Evolutionary conservation across 2,888 invertebrate species (phyloP).

Genomic region (Cecidostiba fungosa): DNA sequence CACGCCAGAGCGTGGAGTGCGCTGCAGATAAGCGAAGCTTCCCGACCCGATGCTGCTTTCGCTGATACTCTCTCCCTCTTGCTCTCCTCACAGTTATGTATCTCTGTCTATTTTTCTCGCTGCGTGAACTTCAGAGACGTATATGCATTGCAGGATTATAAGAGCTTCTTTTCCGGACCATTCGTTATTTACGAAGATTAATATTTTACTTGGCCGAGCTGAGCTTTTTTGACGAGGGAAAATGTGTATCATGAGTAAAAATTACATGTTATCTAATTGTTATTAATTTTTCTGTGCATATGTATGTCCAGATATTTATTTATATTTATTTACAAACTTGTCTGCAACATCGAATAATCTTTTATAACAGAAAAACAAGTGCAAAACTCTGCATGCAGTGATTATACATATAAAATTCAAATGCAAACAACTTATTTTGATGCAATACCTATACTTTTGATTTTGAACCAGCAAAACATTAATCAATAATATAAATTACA

Average conservation of each 20-base stretch:
- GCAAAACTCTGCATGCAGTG: too few relatives aligned
- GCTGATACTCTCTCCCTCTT: constrained; percentile 32
- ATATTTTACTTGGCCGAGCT: neutral
- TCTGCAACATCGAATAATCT: too few relatives aligned
- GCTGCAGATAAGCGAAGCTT: constrained; percentile 64
- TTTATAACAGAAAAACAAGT: too few relatives aligned
- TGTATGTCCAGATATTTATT: too few relatives aligned
- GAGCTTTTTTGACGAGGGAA: neutral
- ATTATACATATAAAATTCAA: too few relatives aligned
- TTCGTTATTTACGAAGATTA: constrained; percentile 24
- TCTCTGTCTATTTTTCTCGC: neutral
- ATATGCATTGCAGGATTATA: constrained; percentile 27
- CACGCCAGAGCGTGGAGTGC: constrained; percentile 39
- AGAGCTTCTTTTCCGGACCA: neutral
- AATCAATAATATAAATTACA: too few relatives aligned
- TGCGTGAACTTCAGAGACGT: neutral
- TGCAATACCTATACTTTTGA: too few relatives aligned
- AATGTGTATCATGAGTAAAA: neutral
- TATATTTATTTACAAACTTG: too few relatives aligned
- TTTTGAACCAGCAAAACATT: too few relatives aligned
- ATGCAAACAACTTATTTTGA: too few relatives aligned
- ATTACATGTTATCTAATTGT: neutral
- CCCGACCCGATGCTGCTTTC: neutral
- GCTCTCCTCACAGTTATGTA: neutral
- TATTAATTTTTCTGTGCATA: too few relatives aligned